phyloP scores from a whole-genome alignment of 2,113 vertebrate species.

The Origma solitaria region DNA sequence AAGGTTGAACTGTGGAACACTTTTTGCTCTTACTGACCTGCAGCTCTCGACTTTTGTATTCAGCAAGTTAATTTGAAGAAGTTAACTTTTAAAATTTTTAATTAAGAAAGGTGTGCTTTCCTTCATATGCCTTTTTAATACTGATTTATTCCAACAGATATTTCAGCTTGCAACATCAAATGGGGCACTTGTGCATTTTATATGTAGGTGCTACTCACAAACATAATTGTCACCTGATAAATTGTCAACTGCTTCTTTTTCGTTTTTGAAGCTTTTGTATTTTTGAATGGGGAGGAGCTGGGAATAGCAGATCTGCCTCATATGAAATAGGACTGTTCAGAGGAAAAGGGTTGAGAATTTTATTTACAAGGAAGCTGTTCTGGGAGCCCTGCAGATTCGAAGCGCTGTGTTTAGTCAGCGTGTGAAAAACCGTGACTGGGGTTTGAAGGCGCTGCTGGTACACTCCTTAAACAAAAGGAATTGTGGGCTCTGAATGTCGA shows the following conservation, averaged over 20 bases:
- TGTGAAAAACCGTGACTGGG: accelerated
- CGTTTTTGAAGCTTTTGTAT: neutral
- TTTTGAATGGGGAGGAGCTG: neutral
- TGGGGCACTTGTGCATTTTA: neutral
- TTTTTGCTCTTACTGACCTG: neutral
- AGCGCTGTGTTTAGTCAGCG: neutral
- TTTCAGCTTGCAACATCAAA: neutral
- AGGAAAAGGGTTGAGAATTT: neutral
- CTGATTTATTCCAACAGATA: neutral
- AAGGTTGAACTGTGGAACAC: neutral
- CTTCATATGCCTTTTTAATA: neutral
- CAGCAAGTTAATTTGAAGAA: neutral
- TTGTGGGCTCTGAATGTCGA: neutral
- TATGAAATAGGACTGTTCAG: neutral
- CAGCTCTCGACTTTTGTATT: neutral
- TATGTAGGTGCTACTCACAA: neutral
- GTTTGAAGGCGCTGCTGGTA: neutral
- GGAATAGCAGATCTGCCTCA: neutral
- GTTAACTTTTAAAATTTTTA: neutral
- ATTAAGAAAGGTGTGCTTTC: neutral
- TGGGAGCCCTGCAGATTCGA: neutral
- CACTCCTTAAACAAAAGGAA: neutral
- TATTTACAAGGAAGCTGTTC: neutral
- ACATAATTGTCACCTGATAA: neutral
- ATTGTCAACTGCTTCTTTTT: neutral